Percentiles rank a stretch among this genome's conserved stretches.
These are phyloP conservation scores for Alectura lathami DNA, from an alignment of 2,113 vertebrate species.

Conservation along the genomic window DNA sequence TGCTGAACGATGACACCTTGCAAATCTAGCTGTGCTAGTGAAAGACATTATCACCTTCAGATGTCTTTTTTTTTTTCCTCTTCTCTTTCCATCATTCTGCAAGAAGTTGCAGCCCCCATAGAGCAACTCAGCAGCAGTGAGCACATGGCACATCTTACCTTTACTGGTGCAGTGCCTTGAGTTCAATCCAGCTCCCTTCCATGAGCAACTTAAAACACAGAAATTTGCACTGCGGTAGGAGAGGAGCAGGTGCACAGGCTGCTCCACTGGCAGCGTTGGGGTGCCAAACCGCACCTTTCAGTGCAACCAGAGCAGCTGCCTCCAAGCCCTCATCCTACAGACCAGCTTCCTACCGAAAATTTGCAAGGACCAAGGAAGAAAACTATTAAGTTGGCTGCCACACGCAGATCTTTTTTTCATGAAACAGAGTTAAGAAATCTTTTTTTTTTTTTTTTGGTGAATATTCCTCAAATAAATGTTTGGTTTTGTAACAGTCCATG, in stretches of 20 bases:
- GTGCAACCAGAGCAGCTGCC: fast-evolving
- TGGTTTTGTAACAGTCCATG: not conserved
- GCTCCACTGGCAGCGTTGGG: not conserved
- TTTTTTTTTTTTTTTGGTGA: not conserved
- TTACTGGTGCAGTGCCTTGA: not conserved
- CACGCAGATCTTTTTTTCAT: not conserved
- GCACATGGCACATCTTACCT: not conserved
- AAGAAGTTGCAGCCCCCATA: not conserved
- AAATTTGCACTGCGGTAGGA: not conserved
- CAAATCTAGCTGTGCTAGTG: not conserved
- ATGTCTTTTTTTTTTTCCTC: not conserved
- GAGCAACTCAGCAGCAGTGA: not conserved
- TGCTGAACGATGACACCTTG: not conserved
- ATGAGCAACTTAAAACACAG: fast-evolving
- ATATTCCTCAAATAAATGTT: not conserved
- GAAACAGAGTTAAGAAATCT: not conserved
- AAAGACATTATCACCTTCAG: not conserved
- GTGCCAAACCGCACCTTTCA: not conserved
- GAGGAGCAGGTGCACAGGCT: not conserved
- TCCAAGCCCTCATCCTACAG: not conserved
- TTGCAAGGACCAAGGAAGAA: not conserved
- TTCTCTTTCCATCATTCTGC: not conserved
- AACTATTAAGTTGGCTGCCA: not conserved
- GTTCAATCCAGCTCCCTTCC: not conserved
- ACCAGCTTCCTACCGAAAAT: not conserved